Base-by-base conservation (phyloP, 2,888 invertebrate genomes). In the Nephrocerus scutellatus region DNA sequence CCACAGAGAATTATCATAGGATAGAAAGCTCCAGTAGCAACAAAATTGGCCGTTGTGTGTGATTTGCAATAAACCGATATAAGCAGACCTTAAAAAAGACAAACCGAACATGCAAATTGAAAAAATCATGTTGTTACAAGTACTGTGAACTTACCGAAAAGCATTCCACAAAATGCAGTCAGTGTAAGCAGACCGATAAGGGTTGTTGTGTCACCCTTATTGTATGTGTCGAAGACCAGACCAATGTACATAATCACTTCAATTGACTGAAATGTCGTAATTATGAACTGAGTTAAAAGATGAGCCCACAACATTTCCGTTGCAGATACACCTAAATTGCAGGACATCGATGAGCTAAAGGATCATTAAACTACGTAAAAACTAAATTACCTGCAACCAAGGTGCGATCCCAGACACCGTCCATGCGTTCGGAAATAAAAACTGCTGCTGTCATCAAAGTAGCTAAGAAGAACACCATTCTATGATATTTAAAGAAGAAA, bases 1-100 rank as follows among this genome's bases (percentile, higher is more conserved):
- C 91, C 91, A 62, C 88, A 86, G 6, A 90, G 70, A 46, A 93
- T 70, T 47, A 92, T 78, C 74, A 89, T 82, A 0, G 92, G 91
- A 59, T 91, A 92, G 60, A 92, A 91, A 47, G 84, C 85, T 10
- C 92, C 92, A 0, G 90, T 80, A 1, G 89, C 78, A 9, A 85
- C 74, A 61, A 88, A 89, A 72, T 90, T 87, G 0, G 90, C 83
- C 54, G 84, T 74, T 0, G 80, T 80, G 52, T 89, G 87, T 20
- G 83, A 81, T 15, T 77, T 75, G 56, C 86, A 86, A 49, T 84
- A 70, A 0, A 87, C 78, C 0, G 91, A 89, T 33, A 91, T 80
- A 24, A 88, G 74, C 58, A 92, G 82, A 24, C 91, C 90, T 65
- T 18, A 4, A 35, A 3, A 12, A 15, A 29, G 26, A 4, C 37